Evolutionary conservation across 2,888 invertebrate species (phyloP).

Genomic region (Luffia ferchaultella): DNA sequence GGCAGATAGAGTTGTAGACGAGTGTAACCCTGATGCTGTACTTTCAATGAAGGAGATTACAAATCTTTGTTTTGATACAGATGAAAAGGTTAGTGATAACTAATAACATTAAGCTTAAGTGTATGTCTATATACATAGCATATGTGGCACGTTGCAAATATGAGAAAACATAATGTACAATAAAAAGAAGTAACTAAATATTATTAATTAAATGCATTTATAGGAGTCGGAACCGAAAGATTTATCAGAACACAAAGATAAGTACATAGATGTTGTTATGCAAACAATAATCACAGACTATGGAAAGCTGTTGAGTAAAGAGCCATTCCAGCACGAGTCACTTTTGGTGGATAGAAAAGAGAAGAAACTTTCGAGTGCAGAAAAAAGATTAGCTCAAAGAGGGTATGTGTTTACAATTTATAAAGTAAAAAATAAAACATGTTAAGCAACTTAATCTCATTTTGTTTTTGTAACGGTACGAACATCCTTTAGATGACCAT

Average conservation of each 20-base stretch:
- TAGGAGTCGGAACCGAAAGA: conserved; percentile 80
- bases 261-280: conserved; percentile 84
- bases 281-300: conserved; percentile 74
- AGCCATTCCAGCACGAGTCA: conserved; percentile 96
- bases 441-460: background rate
- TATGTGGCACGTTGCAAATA: too few species aligned
- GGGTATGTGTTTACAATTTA: conserved; percentile 40
- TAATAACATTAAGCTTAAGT: background rate
- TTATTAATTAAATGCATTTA: background rate
- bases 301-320: conserved; percentile 73
- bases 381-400: conserved; percentile 91
- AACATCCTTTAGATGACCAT: too few species aligned
- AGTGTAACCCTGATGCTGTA: conserved; percentile 96
- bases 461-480: too few species aligned
- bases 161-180: too few species aligned
- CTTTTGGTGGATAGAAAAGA: conserved; percentile 93
- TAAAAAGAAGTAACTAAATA: too few species aligned
- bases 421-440: background rate
- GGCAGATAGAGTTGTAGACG: conserved; percentile 98
- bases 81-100: conserved; percentile 64
- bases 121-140: too few species aligned
- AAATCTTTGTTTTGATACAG: conserved; percentile 89
- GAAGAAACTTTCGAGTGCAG: conserved; percentile 91
- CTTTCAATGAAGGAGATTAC: conserved; percentile 89
- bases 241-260: conserved; percentile 73